Conservation (phyloP, 2,888 invertebrate species). For the Eurytoma adleriae region DNA sequence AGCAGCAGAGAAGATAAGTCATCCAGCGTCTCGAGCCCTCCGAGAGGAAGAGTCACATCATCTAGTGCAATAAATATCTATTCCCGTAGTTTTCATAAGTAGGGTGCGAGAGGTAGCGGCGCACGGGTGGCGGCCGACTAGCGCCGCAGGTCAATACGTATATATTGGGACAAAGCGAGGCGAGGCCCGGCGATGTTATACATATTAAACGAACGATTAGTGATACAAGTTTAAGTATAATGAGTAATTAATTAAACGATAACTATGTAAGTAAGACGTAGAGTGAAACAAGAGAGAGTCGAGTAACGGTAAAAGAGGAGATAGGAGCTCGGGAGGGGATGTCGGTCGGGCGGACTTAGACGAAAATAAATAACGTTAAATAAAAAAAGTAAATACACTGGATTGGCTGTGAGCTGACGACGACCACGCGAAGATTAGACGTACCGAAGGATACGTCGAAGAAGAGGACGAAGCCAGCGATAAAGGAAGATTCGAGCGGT, state of each 20-base stretch:
- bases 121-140: background rate
- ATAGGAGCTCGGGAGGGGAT: slow-evolving; percentile 43
- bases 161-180: background rate
- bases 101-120: slow-evolving; percentile 16
- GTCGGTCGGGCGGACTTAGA: slow-evolving; percentile 51
- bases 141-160: background rate
- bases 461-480: slow-evolving; percentile 24
- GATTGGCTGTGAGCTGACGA: slow-evolving; percentile 71
- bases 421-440: slow-evolving; percentile 60
- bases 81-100: slow-evolving; percentile 56
- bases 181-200: slow-evolving; percentile 43
- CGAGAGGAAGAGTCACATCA: slow-evolving; percentile 55
- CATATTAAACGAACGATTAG: slow-evolving; percentile 56
- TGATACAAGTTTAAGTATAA: slow-evolving; percentile 55
- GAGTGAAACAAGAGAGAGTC: slow-evolving; percentile 46
- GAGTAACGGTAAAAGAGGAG: background rate
- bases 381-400: slow-evolving; percentile 55
- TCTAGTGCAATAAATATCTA: slow-evolving; percentile 58
- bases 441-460: slow-evolving; percentile 30
- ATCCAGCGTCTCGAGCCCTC: slow-evolving; percentile 41
- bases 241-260: slow-evolving; percentile 44
- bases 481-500: background rate
- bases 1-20: slow-evolving; percentile 14
- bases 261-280: slow-evolving; percentile 58
- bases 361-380: slow-evolving; percentile 29